Evolutionary conservation across 1,140 invertebrate genomes (phyloP), one percentile per base, ranked within the genome.

Genomic region (Agrilus planipennis): DNA sequence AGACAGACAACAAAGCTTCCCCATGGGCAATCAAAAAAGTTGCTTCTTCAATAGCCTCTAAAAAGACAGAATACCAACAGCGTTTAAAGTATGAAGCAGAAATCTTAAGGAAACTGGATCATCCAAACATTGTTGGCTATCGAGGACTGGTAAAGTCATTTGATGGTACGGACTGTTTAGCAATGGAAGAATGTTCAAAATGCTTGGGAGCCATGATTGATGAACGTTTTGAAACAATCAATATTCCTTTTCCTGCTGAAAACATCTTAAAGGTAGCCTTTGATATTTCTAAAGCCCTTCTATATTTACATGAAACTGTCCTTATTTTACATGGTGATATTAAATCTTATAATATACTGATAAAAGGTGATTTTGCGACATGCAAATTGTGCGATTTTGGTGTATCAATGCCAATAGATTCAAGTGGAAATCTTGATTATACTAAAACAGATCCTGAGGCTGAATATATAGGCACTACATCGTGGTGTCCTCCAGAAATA

Each of bases 331-430:
- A 91, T 50, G 83, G 84, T 23, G 87, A 91, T 58, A 64, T 90
- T 11, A 91, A 90, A 63, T 88, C 84, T 41, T 79, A 74, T 45
- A 91, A 91, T 61, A 65, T 90, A 21, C 67, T 91, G 6, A 61
- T 84, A 7, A 77, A 81, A 53, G 76, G 73, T 16, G 71, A 86
- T 55, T 85, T 84, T 58, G 69, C 73, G 29, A 69, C 67, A 0
- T 79, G 81, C 32, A 89, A 90, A 59, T 60, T 89, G 2, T 89
- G 86, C 61, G 86, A 90, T 58, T 90, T 89, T 70, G 85, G 86
- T 14, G 83, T 86, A 10, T 76, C 78, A 20, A 44, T 88, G 37
- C 77, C 76, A 3, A 51, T 89, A 2, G 76, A 77, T 32, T 61
- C 77, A 41, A 66, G 78, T 52, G 72, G 82, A 4, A 63, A 68